Evolutionary conservation across 2,797 vertebrate species (phyloP).

Genomic region (Anguilla obscura): DNA sequence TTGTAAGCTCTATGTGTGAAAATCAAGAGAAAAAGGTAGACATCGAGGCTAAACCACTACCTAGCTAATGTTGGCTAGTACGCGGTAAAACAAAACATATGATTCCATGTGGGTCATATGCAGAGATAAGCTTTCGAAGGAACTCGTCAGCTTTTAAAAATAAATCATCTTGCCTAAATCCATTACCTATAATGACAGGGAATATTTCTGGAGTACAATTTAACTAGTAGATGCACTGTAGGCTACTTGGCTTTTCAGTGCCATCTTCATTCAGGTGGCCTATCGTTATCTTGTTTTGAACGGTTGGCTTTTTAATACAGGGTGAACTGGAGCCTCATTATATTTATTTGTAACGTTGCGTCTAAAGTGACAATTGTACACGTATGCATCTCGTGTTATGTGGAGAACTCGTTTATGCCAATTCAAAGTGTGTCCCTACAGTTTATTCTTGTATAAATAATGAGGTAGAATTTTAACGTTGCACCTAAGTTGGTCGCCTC

Average conservation of each 20-base stretch:
- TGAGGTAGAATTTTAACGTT: too few species aligned
- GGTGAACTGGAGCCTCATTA: background rate
- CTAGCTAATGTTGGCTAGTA: background rate
- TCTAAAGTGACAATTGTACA: background rate
- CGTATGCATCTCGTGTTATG: background rate
- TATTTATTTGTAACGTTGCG: background rate
- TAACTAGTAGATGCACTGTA: background rate
- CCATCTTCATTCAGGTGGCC: background rate
- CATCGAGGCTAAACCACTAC: background rate
- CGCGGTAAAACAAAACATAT: too few species aligned
- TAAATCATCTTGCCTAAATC: background rate
- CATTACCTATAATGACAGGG: background rate
- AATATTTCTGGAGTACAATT: background rate
- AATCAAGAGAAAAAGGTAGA: background rate
- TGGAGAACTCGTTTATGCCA: background rate
- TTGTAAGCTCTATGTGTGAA: background rate
- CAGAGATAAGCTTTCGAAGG: background rate
- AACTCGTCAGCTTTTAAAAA: background rate
- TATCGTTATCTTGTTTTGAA: background rate
- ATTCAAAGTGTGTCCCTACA: background rate
- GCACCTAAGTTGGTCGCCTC: too few species aligned
- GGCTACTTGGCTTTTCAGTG: background rate
- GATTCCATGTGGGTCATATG: background rate
- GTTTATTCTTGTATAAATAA: too few species aligned
- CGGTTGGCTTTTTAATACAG: background rate